Evolutionary conservation across 2,797 vertebrate species (phyloP), one percentile per base, ranked within the genome.

Genomic region (Pelochelys cantorii): DNA sequence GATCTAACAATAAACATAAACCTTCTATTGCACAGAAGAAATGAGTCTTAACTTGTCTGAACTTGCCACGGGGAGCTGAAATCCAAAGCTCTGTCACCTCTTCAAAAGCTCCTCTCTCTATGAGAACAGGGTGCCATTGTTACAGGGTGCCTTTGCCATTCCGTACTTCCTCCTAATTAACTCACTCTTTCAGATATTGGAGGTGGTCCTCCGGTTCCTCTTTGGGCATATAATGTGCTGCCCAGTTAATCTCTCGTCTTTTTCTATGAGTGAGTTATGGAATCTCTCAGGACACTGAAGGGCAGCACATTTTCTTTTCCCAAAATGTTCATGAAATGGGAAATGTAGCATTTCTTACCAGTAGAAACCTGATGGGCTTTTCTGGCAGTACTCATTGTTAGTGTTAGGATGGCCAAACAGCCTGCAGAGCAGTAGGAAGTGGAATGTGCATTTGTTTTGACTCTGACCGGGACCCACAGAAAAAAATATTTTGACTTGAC

Each of bases 251-350:
- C 95, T 91, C 82, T 0, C 0, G 80, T 97, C 42, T 93, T 96
- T 97, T 96, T 97, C 95, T 97, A 92, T 94, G 95, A 96, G 88
- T 96, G 96, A 97, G 96, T 97, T 97, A 94, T 90, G 86, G 57
- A 77, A 52, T 42, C 86, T 94, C 12, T 86, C 55, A 86, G 87
- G 89, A 79, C 74, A 60, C n/a, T 83, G 92, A 96, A 71, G 87
- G 90, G 95, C 90, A 57, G 92, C 83, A 83, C 77, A 92, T 87
- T 94, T 92, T 94, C 87, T 96, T 71, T 94, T 93, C 96, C 95
- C 86, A 87, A 91, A 95, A 89, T 1, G 48, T 88, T 92, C 93
- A 92, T 95, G 90, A 81, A 81, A 71, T 0, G 80, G 93, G 88
- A 92, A 81, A 1, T 77, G 90, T 60, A 75, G 81, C 56, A 97